Conservation (phyloP, 2,888 invertebrate species). For the Cantharis lateralis region DNA sequence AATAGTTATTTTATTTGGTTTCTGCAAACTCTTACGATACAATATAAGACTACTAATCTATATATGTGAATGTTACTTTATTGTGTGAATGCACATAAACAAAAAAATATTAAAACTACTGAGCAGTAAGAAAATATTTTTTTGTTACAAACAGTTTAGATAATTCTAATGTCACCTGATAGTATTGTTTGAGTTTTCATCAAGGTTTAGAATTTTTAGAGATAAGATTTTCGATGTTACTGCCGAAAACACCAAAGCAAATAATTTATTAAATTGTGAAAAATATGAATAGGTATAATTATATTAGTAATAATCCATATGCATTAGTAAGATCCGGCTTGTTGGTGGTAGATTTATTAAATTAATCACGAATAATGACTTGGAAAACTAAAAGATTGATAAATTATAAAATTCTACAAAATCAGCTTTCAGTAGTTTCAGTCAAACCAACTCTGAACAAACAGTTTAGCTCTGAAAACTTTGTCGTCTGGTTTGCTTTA, state of each 20-base stretch:
- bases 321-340: not conserved
- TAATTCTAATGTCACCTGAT: not conserved
- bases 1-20: too few species aligned
- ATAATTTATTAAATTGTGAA: not conserved
- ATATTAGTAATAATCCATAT: not conserved
- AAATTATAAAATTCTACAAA: not conserved
- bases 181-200: not conserved
- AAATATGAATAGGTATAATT: not conserved
- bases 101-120: not conserved
- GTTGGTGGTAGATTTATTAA: not conserved
- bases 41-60: too few species aligned
- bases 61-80: not conserved
- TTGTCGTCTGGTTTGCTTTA: not conserved
- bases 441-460: not conserved
- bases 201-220: not conserved
- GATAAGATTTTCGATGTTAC: not conserved
- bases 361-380: not conserved
- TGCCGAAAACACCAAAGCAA: not conserved
- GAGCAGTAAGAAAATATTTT: not conserved
- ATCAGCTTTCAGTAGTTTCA: not conserved
- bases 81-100: not conserved
- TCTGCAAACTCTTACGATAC: too few species aligned
- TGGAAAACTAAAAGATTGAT: not conserved
- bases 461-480: not conserved
- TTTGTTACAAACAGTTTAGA: not conserved